phyloP scores from a whole-genome alignment of 2,797 vertebrate species.

The Chaenodraco wilsoni region DNA sequence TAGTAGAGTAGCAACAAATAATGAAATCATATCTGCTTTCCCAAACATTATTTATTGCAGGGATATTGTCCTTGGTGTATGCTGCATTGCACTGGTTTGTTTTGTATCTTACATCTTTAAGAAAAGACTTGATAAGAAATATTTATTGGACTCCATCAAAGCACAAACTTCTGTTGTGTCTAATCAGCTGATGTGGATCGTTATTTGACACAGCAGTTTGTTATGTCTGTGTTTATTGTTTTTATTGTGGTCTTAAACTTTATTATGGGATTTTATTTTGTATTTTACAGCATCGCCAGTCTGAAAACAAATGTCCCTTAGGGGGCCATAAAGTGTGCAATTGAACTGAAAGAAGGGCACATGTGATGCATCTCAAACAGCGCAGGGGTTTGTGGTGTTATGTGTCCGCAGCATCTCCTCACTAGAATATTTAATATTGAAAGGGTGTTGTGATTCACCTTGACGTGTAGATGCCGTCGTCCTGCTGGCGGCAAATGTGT shows the following conservation, averaged over 20 bases:
- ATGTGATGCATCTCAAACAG: constrained; percentile 47
- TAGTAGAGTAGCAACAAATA: background rate
- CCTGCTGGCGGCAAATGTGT: background rate
- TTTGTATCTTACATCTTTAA: constrained; percentile 8
- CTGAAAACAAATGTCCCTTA: constrained; percentile 63
- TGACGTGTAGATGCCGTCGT: constrained; percentile 13
- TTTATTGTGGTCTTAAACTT: constrained; percentile 48
- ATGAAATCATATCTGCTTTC: background rate
- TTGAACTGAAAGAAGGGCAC: constrained; percentile 53
- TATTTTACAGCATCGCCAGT: constrained; percentile 54
- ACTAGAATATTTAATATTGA: constrained; percentile 37
- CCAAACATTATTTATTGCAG: background rate
- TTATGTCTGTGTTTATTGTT: constrained; percentile 51
- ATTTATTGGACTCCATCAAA: constrained; percentile 33
- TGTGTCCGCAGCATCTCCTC: constrained; percentile 20
- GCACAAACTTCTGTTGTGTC: constrained; percentile 11
- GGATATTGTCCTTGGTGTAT: background rate
- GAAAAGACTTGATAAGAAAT: constrained; percentile 23
- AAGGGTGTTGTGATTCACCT: constrained; percentile 3
- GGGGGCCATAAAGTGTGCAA: constrained; percentile 53
- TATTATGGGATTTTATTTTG: constrained; percentile 61
- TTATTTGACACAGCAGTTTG: constrained; percentile 36
- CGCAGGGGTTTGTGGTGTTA: constrained; percentile 23
- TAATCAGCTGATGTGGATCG: constrained; percentile 35
- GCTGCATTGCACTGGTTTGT: background rate